A percentile compares a stretch with the other conserved stretches of the same genome.
phyloP scores from a whole-genome alignment of 1,140 invertebrate species.

The Pogonomyrmex californicus region DNA sequence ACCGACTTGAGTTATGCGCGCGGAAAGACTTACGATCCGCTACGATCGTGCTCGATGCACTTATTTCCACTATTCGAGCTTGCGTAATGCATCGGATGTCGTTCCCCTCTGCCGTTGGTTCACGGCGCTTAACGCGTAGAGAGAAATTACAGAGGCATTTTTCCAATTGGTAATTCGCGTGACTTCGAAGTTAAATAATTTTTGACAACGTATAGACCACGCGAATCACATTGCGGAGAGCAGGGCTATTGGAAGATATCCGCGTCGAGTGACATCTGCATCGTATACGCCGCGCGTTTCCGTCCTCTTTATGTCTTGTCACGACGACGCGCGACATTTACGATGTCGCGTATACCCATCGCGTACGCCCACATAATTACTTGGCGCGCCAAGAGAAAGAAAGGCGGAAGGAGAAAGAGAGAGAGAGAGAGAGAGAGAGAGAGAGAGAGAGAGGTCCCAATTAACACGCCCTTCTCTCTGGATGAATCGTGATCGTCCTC shows the following conservation, averaged over 20 bases:
- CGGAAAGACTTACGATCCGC: conserved; percentile 30
- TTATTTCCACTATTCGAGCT: conserved; percentile 30
- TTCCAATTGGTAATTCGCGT: not conserved
- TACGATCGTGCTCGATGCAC: conserved; percentile 42
- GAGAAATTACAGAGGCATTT: not conserved
- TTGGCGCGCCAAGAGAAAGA: not conserved
- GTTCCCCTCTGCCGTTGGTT: not conserved
- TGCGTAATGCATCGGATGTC: conserved; percentile 24
- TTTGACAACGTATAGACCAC: not conserved
- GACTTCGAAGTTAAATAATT: not conserved
- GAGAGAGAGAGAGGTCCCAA: conserved; percentile 64
- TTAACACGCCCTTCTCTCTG: conserved; percentile 61
- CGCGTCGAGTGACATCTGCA: conserved; percentile 17
- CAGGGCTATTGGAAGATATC: not conserved
- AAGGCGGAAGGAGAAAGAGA: not conserved
- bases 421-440: conserved; percentile 2
- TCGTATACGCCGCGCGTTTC: conserved; percentile 26
- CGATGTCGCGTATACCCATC: conserved; percentile 64
- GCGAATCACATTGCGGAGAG: not conserved
- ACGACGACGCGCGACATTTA: conserved; percentile 53
- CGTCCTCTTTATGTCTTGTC: conserved; percentile 50
- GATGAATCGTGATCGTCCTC: conserved; percentile 61
- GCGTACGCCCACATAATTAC: conserved; percentile 42
- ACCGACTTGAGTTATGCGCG: conserved; percentile 52
- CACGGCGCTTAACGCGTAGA: not conserved